phyloP scores from a whole-genome alignment of 1,140 invertebrate genomes.

The Drosophila lacteicornis region DNA sequence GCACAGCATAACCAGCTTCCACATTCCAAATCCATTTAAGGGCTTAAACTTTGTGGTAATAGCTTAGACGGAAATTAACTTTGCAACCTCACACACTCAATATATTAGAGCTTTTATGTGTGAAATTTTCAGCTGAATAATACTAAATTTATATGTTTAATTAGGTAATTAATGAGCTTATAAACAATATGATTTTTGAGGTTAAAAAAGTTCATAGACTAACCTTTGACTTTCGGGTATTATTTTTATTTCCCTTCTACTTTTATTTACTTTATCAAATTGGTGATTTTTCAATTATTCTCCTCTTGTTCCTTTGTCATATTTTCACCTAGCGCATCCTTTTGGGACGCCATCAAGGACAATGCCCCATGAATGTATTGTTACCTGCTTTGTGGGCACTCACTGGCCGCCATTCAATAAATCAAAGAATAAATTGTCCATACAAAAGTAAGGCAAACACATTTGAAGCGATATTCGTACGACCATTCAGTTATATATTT shows the following conservation, averaged over 20 bases:
- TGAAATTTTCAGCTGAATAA: neutral
- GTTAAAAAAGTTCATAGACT: too few species aligned
- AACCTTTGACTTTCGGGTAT: too few species aligned
- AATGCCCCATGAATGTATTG: constrained; percentile 20
- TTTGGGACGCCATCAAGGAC: constrained; percentile 19
- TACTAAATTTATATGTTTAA: neutral
- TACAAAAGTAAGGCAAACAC: constrained; percentile 32
- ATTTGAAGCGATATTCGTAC: constrained; percentile 38
- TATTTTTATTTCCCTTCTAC: neutral
- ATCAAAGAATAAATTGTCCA: constrained; percentile 64
- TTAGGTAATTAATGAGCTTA: too few species aligned
- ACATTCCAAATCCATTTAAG: constrained; percentile 40
- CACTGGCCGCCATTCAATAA: constrained; percentile 47
- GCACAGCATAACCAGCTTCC: neutral
- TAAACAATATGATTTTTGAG: too few species aligned
- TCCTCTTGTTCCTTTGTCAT: neutral
- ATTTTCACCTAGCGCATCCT: constrained; percentile 10
- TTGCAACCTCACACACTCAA: constrained; percentile 15
- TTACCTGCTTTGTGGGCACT: constrained; percentile 4
- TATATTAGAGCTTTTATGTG: constrained; percentile 3
- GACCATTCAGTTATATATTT: constrained; percentile 18
- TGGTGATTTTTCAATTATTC: neutral
- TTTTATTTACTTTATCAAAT: neutral
- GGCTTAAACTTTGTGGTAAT: constrained; percentile 29
- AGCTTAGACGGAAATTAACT: constrained; percentile 25